A percentile compares a stretch with the other conserved stretches of the same genome.
Conservation (phyloP, 2,113 vertebrate genomes). For the Nettapus auritus region DNA sequence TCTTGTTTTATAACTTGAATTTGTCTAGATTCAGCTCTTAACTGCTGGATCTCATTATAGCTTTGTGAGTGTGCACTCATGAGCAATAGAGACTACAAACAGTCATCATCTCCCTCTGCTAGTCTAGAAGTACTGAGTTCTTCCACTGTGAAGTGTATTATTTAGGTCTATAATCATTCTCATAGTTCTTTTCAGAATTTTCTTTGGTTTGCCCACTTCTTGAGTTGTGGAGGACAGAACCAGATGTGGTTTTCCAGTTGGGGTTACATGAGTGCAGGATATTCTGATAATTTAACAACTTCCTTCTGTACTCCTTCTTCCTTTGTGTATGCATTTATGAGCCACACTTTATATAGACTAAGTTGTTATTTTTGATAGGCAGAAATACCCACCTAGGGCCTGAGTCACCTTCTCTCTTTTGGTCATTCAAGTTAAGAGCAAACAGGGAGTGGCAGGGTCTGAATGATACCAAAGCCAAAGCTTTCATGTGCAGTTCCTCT, state of each 20-base stretch:
- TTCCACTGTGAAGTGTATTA: neutral
- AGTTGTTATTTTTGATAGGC: neutral
- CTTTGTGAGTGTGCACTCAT: neutral
- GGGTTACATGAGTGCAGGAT: neutral
- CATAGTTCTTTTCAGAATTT: neutral
- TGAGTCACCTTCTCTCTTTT: neutral
- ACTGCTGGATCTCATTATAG: conserved; percentile 50
- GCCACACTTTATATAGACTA: neutral
- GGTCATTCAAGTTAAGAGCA: neutral
- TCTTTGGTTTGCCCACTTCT: neutral
- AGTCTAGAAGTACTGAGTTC: neutral
- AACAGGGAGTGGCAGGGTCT: neutral
- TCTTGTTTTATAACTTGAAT: conserved; percentile 34
- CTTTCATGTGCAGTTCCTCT: neutral
- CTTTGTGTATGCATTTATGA: neutral
- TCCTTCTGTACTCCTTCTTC: neutral
- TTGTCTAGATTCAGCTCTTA: conserved; percentile 35
- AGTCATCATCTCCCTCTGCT: neutral
- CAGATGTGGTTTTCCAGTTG: neutral
- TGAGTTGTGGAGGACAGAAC: neutral
- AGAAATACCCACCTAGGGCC: neutral
- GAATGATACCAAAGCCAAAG: neutral
- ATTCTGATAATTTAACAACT: neutral
- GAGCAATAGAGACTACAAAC: neutral
- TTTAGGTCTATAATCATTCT: neutral